phyloP scores from a whole-genome alignment of 2,113 vertebrate species.

The Scortum barcoo region DNA sequence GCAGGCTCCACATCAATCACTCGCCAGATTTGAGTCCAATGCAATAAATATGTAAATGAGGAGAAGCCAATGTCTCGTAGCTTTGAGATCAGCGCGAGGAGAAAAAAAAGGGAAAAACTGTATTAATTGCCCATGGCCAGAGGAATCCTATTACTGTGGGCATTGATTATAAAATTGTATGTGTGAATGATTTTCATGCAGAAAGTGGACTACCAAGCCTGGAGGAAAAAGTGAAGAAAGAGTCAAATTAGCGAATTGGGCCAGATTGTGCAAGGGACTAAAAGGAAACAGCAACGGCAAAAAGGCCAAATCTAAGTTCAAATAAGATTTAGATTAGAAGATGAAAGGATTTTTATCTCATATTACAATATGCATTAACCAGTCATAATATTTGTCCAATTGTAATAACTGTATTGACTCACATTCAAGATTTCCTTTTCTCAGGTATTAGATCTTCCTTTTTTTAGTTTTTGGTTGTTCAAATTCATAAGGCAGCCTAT shows the following conservation, averaged over 20 bases:
- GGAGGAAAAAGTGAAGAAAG: conserved; percentile 69
- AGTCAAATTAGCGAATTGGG: conserved; percentile 77
- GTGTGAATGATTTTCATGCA: conserved; percentile 92
- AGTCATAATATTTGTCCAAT: neutral
- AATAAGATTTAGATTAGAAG: conserved; percentile 60
- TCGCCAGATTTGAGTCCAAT: conserved; percentile 96
- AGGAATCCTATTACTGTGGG: conserved; percentile 99
- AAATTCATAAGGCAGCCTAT: neutral
- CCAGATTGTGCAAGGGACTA: conserved; percentile 57
- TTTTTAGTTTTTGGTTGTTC: no score
- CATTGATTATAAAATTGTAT: conserved; percentile 99
- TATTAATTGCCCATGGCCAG: conserved; percentile 99
- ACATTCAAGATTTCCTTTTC: neutral
- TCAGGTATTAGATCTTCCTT: neutral
- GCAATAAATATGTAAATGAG: conserved; percentile 99
- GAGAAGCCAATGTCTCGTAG: conserved; percentile 96
- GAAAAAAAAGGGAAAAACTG: conserved; percentile 86
- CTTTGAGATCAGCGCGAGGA: conserved; percentile 93
- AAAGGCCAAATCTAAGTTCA: conserved; percentile 63
- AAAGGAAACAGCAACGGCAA: conserved; percentile 56
- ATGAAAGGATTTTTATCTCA: conserved; percentile 36
- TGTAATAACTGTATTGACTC: conserved; percentile 19
- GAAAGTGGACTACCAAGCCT: conserved; percentile 75
- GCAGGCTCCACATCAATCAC: conserved; percentile 99
- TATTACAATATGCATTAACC: conserved; percentile 22